Base-by-base conservation (phyloP, 1,140 invertebrate genomes). In the Calosoma granatense region DNA sequence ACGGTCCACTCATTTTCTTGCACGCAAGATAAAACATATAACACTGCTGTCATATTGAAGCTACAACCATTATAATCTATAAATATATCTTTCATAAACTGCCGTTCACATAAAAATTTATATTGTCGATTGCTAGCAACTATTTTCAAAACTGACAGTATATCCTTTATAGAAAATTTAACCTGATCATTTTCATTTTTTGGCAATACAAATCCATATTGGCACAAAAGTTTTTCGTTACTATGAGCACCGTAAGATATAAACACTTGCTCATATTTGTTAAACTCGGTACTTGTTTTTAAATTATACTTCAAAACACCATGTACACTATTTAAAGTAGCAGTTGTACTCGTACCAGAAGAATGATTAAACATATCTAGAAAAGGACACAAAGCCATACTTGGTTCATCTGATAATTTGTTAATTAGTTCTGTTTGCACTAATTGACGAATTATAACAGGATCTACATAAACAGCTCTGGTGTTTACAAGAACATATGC, bases 281-380 rank as follows among this genome's bases (percentile, higher is more conserved):
- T 61, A 57, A 78, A 79, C 2, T 64, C 57, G 23, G 61, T 69
- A 22, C 68, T 60, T 1, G 81, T 78, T 57, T 64, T 64, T 30
- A 86, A 78, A 60, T 77, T 70, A 71, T 82, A 84, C 23, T 63
- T 64, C 11, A n/a, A n/a, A 74, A 70, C 55, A 9, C 73, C 60
- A 1, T 72, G 39, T 51, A 59, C 62, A 39, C 71, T 59, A 68
- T 70, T 43, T 39, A 80, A 64, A 22, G 70, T 70, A 22, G 78
- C 79, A 9, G 70, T 64, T 1, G 80, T 79, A 56, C 66, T 63
- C 20, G 81, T 79, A 22, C 72, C 57, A 57, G 72, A 65, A 12
- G 77, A 77, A 69, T 92, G 89, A 77, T 92, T 92, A 54, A 91
- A 78, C 57, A 92, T 74, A 72, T 92, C 90, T 19, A 92, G 67